Percentiles rank a stretch among this genome's conserved stretches.
Evolutionary conservation across 2,113 vertebrate genomes (phyloP).

Genomic region (Atrichornis clamosus): DNA sequence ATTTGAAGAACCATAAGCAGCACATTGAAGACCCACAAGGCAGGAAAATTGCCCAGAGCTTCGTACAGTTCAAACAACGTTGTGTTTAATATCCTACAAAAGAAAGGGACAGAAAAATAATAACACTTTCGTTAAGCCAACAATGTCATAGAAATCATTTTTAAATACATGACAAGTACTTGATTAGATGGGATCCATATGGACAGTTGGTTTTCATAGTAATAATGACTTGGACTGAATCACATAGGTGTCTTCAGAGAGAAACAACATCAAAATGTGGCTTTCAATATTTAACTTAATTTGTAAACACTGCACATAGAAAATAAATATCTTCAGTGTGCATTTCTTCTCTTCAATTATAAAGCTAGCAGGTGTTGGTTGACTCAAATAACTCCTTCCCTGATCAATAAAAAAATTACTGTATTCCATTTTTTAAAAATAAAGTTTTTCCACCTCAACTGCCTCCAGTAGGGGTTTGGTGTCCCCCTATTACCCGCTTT

Average conservation of each 20-base stretch:
- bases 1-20: constrained; percentile 88
- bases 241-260: neutral
- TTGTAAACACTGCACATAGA: neutral
- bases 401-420: neutral
- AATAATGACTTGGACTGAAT: neutral
- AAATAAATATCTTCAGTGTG: neutral
- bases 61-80: constrained; percentile 95
- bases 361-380: neutral
- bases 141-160: neutral
- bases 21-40: constrained; percentile 92
- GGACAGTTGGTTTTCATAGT: neutral
- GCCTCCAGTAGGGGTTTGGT: neutral
- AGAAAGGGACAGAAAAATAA: neutral
- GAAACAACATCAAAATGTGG: neutral
- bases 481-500: neutral
- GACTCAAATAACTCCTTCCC: neutral
- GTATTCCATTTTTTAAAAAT: neutral
- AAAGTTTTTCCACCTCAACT: neutral
- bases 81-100: constrained; percentile 90
- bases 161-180: neutral
- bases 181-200: neutral
- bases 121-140: neutral
- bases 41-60: constrained; percentile 92
- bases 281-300: neutral
- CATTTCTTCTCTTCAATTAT: neutral